Conservation (phyloP, 2,113 vertebrate species). For the Melanocharis versteri region DNA sequence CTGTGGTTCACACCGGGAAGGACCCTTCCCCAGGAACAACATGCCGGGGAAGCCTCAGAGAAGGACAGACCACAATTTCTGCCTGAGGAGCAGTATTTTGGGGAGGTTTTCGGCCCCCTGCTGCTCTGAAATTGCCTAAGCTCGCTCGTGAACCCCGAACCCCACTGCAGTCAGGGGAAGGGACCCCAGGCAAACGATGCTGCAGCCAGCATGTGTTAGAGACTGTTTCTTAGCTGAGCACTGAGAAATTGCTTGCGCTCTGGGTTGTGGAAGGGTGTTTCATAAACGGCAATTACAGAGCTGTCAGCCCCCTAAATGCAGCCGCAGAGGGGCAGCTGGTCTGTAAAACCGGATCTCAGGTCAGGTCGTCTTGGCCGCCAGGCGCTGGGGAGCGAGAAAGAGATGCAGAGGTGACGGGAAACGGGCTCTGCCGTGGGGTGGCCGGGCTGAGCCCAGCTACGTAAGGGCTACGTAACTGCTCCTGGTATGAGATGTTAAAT, state of each 20-base stretch:
- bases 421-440: accelerated
- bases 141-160: background rate
- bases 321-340: background rate
- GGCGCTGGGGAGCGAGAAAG: accelerated
- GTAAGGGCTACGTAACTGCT: background rate
- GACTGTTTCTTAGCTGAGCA: background rate
- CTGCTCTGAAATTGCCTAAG: background rate
- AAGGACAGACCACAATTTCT: background rate
- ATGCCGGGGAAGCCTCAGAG: accelerated
- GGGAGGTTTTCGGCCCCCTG: background rate
- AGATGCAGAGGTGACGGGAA: background rate
- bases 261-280: background rate
- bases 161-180: accelerated
- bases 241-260: background rate
- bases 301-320: background rate
- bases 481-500: background rate
- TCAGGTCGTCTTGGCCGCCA: background rate
- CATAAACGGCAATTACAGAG: background rate
- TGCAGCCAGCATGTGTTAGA: background rate
- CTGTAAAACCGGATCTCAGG: accelerated
- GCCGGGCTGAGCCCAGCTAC: accelerated
- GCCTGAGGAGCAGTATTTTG: background rate
- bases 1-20: accelerated
- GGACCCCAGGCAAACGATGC: background rate
- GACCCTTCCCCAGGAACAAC: background rate